Evolutionary conservation across 2,113 vertebrate genomes (phyloP).

Genomic region (Lophura nycthemera): DNA sequence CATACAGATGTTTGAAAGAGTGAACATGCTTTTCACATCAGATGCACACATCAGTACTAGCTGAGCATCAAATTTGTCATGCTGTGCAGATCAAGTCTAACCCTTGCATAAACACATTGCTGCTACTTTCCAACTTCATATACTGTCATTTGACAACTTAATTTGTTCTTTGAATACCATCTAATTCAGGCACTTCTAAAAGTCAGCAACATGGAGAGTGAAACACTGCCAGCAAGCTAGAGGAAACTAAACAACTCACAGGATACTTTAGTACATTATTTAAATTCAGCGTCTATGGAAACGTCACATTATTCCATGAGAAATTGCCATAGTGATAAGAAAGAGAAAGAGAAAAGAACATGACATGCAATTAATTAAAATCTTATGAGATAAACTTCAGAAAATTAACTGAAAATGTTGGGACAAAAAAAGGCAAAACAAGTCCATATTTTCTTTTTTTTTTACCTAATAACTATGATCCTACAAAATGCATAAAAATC

Average conservation of each 20-base stretch:
- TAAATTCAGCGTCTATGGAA: background rate
- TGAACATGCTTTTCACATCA: constrained; percentile 16
- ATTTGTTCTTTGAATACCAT: background rate
- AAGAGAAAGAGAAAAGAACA: background rate
- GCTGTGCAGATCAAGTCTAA: constrained; percentile 58
- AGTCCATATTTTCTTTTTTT: too few relatives aligned
- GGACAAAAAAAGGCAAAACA: background rate
- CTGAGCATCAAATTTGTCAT: constrained; percentile 63
- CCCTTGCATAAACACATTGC: constrained; percentile 14
- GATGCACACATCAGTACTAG: constrained; percentile 40
- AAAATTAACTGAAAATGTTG: background rate
- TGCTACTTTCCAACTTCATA: background rate
- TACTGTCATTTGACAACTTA: background rate
- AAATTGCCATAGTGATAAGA: background rate
- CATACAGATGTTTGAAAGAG: constrained; percentile 14
- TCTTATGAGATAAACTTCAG: background rate
- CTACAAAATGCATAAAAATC: background rate
- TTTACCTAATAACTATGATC: background rate
- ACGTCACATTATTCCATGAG: background rate
- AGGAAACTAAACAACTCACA: background rate
- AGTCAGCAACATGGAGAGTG: background rate
- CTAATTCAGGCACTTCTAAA: background rate
- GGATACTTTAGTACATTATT: background rate
- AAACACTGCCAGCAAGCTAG: background rate
- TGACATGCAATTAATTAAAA: background rate